Evolutionary conservation across 2,113 vertebrate genomes (phyloP).

Genomic region (Atrichornis clamosus): DNA sequence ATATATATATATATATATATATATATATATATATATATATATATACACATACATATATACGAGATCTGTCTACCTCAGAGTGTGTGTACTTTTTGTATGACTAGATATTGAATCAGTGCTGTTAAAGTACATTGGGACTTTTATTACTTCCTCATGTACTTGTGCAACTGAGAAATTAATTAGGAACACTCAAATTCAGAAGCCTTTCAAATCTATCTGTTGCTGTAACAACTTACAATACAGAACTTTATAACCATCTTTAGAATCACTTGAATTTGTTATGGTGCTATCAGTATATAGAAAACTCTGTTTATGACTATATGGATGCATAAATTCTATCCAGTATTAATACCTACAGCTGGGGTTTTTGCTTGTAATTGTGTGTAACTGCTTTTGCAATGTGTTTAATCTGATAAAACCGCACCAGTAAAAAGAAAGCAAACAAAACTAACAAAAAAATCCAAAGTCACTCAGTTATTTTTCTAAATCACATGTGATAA

Average conservation of each 20-base stretch:
- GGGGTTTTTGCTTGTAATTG: not conserved
- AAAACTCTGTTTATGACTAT: slow-evolving; percentile 15
- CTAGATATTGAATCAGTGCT: not conserved
- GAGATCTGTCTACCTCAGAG: slow-evolving; percentile 75
- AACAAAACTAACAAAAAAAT: not conserved
- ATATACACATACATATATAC: not conserved
- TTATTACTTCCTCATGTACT: slow-evolving; percentile 15
- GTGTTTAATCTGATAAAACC: slow-evolving; percentile 50
- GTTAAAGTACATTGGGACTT: not conserved
- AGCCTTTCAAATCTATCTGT: slow-evolving; percentile 11
- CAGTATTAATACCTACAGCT: not conserved
- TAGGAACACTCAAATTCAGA: not conserved
- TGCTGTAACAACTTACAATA: slow-evolving; percentile 6
- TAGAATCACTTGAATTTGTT: slow-evolving; percentile 71
- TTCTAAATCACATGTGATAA: slow-evolving; percentile 44
- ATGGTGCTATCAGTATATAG: slow-evolving; percentile 72
- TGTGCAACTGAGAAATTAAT: slow-evolving; percentile 16
- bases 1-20: not conserved
- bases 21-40: not conserved
- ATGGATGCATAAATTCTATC: not conserved
- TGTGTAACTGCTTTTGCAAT: slow-evolving; percentile 55
- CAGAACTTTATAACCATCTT: slow-evolving; percentile 55
- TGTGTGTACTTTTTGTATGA: slow-evolving; percentile 17
- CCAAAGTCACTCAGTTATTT: slow-evolving; percentile 25
- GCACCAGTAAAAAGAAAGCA: not conserved